phyloP scores from a whole-genome alignment of 1,140 invertebrate genomes.

The Pseudoatta argentina region DNA sequence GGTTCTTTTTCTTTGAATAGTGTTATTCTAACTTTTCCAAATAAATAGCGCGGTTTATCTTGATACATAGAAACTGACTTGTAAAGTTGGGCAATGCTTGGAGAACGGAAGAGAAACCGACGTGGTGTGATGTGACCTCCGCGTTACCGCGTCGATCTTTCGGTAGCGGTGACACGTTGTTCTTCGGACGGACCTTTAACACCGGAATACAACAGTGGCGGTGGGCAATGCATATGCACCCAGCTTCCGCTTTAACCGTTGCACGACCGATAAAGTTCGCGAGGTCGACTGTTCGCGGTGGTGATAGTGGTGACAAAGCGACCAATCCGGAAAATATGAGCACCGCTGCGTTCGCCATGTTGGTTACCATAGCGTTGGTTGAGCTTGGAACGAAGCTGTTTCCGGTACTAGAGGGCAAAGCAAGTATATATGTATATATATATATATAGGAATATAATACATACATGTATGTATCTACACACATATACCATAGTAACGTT shows the following conservation, averaged over 20 bases:
- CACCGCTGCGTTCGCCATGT: constrained; percentile 84
- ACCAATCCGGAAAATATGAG: constrained; percentile 76
- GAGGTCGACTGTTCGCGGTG: constrained; percentile 50
- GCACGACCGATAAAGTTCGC: constrained; percentile 61
- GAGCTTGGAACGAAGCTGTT: constrained; percentile 83
- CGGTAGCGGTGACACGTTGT: constrained; percentile 33
- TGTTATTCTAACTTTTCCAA: background rate
- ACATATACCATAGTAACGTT: constrained; percentile 75
- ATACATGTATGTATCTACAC: background rate
- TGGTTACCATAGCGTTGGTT: constrained; percentile 82
- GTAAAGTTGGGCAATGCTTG: background rate
- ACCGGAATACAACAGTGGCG: constrained; percentile 32
- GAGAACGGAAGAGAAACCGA: constrained; percentile 42
- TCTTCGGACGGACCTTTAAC: constrained; percentile 47
- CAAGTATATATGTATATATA: constrained; percentile 51
- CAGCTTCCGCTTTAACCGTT: constrained; percentile 51
- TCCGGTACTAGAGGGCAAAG: constrained; percentile 83
- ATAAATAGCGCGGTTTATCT: background rate
- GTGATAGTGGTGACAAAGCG: constrained; percentile 36
- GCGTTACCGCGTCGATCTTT: constrained; percentile 38
- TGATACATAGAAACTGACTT: background rate
- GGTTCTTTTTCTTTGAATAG: constrained; percentile 12
- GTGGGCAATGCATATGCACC: constrained; percentile 52
- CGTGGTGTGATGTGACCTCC: background rate
- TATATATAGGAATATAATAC: background rate